Percentiles rank a stretch among this genome's conserved stretches.
phyloP scores from a whole-genome alignment of 1,140 invertebrate genomes.

The Sycophila sp. region DNA sequence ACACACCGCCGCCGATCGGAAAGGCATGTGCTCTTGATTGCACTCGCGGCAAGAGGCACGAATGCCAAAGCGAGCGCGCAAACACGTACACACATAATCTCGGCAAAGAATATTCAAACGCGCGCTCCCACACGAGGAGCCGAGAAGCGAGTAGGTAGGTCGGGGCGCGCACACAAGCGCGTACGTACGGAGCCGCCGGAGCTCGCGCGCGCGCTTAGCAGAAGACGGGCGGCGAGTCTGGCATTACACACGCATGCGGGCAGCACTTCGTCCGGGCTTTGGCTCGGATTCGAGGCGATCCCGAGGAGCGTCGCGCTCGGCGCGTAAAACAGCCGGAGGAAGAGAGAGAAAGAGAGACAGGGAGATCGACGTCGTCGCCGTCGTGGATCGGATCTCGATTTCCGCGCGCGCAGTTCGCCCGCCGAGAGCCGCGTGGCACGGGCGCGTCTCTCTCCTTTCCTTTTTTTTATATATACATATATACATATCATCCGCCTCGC shows the following conservation, averaged over 20 bases:
- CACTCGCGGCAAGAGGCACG: background rate
- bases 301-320: constrained; percentile 5
- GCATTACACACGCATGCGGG: background rate
- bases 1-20: background rate
- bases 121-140: background rate
- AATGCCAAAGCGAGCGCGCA: background rate
- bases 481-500: too few species aligned
- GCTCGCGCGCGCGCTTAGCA: too few species aligned
- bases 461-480: too few species aligned
- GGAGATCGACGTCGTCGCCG: background rate
- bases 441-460: background rate
- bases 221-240: too few species aligned
- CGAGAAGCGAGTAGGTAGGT: background rate
- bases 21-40: background rate
- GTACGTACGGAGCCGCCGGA: background rate
- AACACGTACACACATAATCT: background rate
- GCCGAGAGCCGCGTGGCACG: background rate
- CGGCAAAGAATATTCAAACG: background rate
- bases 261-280: background rate
- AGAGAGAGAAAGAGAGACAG: background rate
- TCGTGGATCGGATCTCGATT: constrained; percentile 10
- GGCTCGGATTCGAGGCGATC: background rate
- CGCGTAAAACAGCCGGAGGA: background rate
- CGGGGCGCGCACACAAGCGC: too few species aligned
- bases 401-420: background rate